Evolutionary conservation across 2,113 vertebrate genomes (phyloP).

Genomic region (Alligator sinensis): DNA sequence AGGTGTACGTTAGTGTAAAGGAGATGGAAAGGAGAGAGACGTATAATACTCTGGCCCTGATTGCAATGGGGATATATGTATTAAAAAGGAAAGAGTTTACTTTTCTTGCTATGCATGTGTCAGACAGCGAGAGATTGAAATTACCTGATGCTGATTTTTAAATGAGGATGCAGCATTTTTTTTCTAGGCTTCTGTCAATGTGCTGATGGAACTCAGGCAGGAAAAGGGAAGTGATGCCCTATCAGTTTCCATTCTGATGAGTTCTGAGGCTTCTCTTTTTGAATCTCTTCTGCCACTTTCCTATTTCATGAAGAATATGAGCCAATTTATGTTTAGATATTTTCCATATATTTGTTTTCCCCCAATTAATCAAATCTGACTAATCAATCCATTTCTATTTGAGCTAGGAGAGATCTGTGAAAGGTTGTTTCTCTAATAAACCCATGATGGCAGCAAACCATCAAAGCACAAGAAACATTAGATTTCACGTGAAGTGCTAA

Average conservation of each 20-base stretch:
- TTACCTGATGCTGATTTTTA: slow-evolving; percentile 33
- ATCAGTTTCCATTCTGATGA: slow-evolving; percentile 3
- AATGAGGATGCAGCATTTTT: slow-evolving; percentile 14
- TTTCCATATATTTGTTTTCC: not conserved
- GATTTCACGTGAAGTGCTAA: not conserved
- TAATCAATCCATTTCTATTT: not conserved
- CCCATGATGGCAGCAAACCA: not conserved
- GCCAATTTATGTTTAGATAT: not conserved
- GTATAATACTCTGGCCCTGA: not conserved
- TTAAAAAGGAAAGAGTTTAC: not conserved
- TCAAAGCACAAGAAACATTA: not conserved
- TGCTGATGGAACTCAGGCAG: not conserved
- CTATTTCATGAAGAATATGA: slow-evolving; percentile 5
- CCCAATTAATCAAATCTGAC: not conserved
- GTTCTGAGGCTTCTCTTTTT: not conserved
- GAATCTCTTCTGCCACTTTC: not conserved
- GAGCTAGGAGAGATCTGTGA: not conserved
- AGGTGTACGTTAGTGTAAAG: slow-evolving; percentile 11
- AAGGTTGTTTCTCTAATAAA: not conserved
- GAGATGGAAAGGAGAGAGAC: not conserved
- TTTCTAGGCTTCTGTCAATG: not conserved
- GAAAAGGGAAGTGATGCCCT: not conserved
- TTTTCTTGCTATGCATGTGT: slow-evolving; percentile 1
- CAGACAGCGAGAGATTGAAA: slow-evolving; percentile 1
- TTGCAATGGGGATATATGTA: not conserved